Evolutionary conservation across 2,797 vertebrate species (phyloP), one percentile per base, ranked within the genome.

Genomic region (Amblyopsis hoosieri): DNA sequence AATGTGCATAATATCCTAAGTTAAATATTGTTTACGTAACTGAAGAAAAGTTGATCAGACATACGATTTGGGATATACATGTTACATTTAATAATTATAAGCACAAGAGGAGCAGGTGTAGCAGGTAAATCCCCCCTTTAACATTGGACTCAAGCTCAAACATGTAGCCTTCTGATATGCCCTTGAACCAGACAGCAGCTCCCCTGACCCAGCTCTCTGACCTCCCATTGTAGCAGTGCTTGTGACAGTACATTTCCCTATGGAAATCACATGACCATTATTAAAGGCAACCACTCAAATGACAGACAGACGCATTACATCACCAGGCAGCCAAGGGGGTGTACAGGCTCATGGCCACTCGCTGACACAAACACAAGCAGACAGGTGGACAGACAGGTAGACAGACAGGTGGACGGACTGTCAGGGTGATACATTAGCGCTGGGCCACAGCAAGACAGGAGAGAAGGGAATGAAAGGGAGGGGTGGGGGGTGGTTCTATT

Each of bases 401-500:
- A 37, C 33, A 48, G 37, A 71, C 60, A 62, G 54, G 57, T 60
- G 63, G 63, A 23, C 15, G 10, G 51, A 29, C 70, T 69, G 51
- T 76, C 79, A 78, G n/a, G 58, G 53, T 66, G 71, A 69, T 80
- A 71, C 19, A 72, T 70, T 62, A 61, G 66, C 66, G 64, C 46
- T 19, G 29, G 7, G 47, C 61, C 68, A 78, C 48, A 71, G 62
- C 57, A 75, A 53, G 29, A 19, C 52, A 52, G 17, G 45, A 33
- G 61, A 57, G n/a, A 59, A 37, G 33, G 33, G 33, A 37, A 37
- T 9, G 6, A 37, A 37, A 71, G 33, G 29, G 45, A n/a, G 66
- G 17, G 33, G 14, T 29, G 52, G 61, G 53, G 59, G 10, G 11
- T 37, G 46, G 19, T 72, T 80, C 84, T 85, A 86, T 85, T 85